Evolutionary conservation across 2,797 vertebrate genomes (phyloP).

Genomic region (Acrossocheilus fasciatus): DNA sequence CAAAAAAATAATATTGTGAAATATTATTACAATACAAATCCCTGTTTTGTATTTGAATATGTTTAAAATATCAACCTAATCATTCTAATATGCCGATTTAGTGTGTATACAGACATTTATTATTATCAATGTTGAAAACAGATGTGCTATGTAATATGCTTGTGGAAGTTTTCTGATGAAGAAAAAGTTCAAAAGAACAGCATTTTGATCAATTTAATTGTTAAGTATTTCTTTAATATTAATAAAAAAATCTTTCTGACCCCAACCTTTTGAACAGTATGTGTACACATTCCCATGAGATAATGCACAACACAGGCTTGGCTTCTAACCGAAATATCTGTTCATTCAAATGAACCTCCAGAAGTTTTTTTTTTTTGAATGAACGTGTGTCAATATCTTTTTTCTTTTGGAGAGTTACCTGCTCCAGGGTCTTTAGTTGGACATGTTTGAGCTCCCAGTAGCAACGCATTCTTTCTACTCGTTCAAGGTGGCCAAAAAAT

Average conservation of each 20-base stretch:
- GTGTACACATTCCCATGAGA: background rate
- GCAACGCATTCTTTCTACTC: conserved; percentile 84
- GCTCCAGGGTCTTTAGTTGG: conserved; percentile 68
- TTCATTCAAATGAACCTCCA: background rate
- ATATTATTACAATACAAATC: background rate
- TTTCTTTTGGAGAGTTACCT: conserved; percentile 63
- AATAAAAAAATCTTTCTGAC: background rate
- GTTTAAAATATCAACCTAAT: background rate
- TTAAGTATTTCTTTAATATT: background rate
- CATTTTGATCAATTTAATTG: background rate
- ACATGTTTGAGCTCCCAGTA: conserved; percentile 85
- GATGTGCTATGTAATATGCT: background rate
- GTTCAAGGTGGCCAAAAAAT: conserved; percentile 85
- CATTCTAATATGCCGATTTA: background rate
- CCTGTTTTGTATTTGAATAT: background rate
- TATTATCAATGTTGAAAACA: background rate
- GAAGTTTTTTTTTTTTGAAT: background rate
- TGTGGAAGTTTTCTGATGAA: background rate
- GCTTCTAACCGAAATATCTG: background rate
- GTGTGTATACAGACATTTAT: background rate
- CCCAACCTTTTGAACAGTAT: background rate
- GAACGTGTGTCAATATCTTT: background rate
- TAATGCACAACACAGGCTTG: background rate
- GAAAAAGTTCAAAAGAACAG: background rate
- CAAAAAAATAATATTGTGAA: background rate